phyloP scores from a whole-genome alignment of 2,797 vertebrate genomes.

The Lerista edwardsae region DNA sequence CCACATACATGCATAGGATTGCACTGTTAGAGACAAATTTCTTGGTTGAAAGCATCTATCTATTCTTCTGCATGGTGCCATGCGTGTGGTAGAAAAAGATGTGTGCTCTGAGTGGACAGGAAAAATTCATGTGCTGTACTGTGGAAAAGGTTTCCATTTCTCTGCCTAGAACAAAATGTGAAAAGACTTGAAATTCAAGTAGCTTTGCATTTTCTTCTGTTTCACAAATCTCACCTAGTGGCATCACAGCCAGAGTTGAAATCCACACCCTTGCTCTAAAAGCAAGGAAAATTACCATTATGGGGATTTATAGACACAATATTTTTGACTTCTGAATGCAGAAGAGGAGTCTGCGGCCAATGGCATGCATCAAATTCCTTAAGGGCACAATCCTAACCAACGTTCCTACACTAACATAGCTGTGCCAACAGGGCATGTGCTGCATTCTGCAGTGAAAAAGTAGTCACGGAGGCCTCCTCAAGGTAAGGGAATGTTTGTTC shows the following conservation, averaged over 20 bases:
- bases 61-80: background rate
- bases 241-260: slow-evolving; percentile 28
- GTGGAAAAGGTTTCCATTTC: background rate
- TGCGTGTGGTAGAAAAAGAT: background rate
- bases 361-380: background rate
- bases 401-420: too few species aligned
- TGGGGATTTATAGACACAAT: background rate
- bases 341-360: background rate
- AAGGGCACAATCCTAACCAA: too few species aligned
- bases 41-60: background rate
- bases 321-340: background rate
- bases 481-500: too few species aligned
- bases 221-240: slow-evolving; percentile 19
- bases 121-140: slow-evolving; percentile 14
- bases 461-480: too few species aligned
- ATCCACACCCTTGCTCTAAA: background rate
- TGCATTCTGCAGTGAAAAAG: too few species aligned
- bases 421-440: too few species aligned
- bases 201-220: slow-evolving; percentile 25
- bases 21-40: background rate
- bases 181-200: slow-evolving; percentile 51
- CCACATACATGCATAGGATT: too few species aligned
- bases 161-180: slow-evolving; percentile 5
- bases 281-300: slow-evolving; percentile 18
- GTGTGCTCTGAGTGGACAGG: background rate